Evolutionary conservation across 1,140 invertebrate species (phyloP).

Genomic region (Tribolium madens): DNA sequence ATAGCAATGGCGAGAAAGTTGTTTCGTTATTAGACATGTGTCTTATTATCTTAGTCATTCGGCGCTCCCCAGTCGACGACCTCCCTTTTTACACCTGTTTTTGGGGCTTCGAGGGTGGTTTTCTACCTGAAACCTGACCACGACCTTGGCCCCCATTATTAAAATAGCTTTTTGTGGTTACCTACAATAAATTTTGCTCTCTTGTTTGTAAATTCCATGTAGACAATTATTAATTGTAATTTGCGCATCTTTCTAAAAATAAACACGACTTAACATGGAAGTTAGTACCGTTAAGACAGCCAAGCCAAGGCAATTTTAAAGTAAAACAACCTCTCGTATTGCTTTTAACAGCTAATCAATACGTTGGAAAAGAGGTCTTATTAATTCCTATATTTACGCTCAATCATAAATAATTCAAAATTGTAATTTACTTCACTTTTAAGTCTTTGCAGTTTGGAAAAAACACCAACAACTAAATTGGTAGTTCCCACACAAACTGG

Average conservation of each 20-base stretch:
- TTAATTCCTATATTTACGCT: too few species aligned
- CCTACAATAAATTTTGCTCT: not conserved
- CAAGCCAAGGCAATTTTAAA: too few species aligned
- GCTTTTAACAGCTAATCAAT: too few species aligned
- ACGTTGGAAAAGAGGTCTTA: too few species aligned
- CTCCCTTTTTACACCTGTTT: constrained; percentile 26
- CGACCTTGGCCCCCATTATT: constrained; percentile 24
- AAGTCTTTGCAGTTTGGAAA: too few species aligned
- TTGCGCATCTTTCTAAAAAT: too few species aligned
- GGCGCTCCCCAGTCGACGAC: constrained; percentile 21
- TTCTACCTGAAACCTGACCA: constrained; percentile 15
- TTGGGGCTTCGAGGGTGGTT: constrained; percentile 4
- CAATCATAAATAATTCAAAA: too few species aligned
- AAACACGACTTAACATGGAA: too few species aligned
- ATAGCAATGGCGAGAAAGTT: constrained; percentile 33
- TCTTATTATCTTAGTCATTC: constrained; percentile 34
- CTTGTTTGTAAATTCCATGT: not conserved
- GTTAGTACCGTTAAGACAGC: too few species aligned
- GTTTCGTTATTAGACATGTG: constrained; percentile 28
- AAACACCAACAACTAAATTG: not conserved
- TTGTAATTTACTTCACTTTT: too few species aligned
- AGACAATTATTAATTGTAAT: too few species aligned
- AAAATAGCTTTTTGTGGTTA: constrained; percentile 29
- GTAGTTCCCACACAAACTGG: not conserved
- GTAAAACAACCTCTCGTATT: too few species aligned